Evolutionary conservation across 2,113 vertebrate species (phyloP).

Genomic region (Hiodon alosoides): DNA sequence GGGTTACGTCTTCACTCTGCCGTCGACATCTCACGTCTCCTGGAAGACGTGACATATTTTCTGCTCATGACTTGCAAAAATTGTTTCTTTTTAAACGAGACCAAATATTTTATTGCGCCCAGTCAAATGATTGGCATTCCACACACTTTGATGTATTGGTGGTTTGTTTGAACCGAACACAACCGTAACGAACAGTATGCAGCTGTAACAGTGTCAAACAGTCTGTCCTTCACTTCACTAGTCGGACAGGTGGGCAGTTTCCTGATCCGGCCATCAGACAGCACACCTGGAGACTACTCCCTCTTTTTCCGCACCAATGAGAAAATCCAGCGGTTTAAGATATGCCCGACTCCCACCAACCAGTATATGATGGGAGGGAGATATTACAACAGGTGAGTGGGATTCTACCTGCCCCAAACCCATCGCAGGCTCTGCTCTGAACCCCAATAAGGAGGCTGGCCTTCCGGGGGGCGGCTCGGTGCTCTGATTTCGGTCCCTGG

Average conservation of each 20-base stretch:
- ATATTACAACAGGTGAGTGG: conserved; percentile 89
- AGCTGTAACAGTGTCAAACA: background rate
- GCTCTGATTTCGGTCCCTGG: background rate
- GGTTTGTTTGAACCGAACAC: no score
- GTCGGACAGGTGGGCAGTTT: conserved; percentile 94
- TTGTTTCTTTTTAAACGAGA: no score
- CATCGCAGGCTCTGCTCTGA: background rate
- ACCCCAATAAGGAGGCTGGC: background rate
- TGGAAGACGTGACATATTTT: background rate
- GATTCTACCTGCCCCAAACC: background rate
- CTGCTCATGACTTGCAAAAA: no score
- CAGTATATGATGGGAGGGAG: conserved; percentile 98
- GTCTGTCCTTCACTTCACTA: conserved; percentile 40
- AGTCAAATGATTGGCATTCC: no score
- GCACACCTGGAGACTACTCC: conserved; percentile 96
- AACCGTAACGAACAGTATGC: no score
- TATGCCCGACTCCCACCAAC: conserved; percentile 94
- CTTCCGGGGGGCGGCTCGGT: no score
- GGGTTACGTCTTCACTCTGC: background rate
- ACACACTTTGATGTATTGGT: no score
- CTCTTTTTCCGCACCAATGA: conserved; percentile 97
- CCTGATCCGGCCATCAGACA: conserved; percentile 94
- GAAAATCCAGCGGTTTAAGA: conserved; percentile 98
- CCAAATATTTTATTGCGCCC: no score
- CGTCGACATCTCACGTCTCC: background rate